Conservation (phyloP, 1,140 invertebrate genomes). For the Drosophila rhopaloa region DNA sequence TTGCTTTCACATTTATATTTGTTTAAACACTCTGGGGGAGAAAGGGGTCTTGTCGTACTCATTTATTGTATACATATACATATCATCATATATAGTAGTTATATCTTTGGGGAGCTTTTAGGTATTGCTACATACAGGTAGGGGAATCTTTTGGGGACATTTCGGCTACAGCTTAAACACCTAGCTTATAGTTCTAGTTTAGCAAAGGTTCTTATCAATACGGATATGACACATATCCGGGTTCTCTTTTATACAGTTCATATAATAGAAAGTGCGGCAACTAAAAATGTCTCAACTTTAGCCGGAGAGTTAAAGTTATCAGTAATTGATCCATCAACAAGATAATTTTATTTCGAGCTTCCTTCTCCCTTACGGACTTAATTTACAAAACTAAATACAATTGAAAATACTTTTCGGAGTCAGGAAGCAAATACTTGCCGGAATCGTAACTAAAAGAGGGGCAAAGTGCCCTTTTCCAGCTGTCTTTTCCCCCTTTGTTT, state of each 20-base stretch:
- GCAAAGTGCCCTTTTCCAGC: slow-evolving; percentile 13
- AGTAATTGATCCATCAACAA: slow-evolving; percentile 43
- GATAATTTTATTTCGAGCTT: slow-evolving; percentile 16
- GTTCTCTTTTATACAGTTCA: slow-evolving; percentile 41
- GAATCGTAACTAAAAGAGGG: slow-evolving; percentile 30
- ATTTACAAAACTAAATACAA: slow-evolving; percentile 46
- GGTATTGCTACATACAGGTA: slow-evolving; percentile 34
- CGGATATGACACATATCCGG: slow-evolving; percentile 29
- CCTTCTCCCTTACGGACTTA: slow-evolving; percentile 1
- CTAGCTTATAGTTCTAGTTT: slow-evolving; percentile 41
- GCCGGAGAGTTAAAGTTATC: slow-evolving; percentile 3
- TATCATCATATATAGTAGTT: slow-evolving; percentile 49
- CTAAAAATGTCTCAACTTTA: slow-evolving; percentile 1
- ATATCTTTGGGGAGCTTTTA: slow-evolving; percentile 18
- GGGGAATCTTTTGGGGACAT: slow-evolving; percentile 7
- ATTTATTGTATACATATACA: slow-evolving; percentile 49
- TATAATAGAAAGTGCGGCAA: slow-evolving; percentile 17
- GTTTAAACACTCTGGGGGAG: slow-evolving; percentile 70
- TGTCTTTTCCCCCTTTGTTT: slow-evolving; percentile 5
- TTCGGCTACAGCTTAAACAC: slow-evolving; percentile 45
- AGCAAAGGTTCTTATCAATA: slow-evolving; percentile 41
- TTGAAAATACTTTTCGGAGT: slow-evolving; percentile 28
- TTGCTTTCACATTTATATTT: slow-evolving; percentile 78
- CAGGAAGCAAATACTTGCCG: slow-evolving; percentile 38
- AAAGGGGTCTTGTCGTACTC: slow-evolving; percentile 34